A percentile compares a stretch with the other conserved stretches of the same genome.
phyloP scores from a whole-genome alignment of 2,888 invertebrate genomes.

The Chesias legatella region DNA sequence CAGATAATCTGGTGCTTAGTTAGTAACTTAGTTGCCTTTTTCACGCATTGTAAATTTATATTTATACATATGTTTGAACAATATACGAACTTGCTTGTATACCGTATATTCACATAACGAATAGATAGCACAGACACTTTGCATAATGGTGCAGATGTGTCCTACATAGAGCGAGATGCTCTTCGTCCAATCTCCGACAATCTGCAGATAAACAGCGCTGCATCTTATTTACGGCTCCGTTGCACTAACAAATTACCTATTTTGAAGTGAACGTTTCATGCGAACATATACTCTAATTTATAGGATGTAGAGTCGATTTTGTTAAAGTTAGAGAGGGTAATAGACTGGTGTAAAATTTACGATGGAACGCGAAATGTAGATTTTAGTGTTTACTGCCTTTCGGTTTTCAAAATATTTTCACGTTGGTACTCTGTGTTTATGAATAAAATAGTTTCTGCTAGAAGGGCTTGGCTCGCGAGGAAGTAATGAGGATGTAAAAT shows the following conservation, averaged over 20 bases:
- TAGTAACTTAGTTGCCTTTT: too few relatives aligned
- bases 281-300: conserved; percentile 14
- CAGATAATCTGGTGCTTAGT: too few relatives aligned
- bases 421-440: too few relatives aligned
- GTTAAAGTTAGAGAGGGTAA: neutral
- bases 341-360: conserved; percentile 14
- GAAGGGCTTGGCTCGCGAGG: too few relatives aligned
- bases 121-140: neutral
- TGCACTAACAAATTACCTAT: conserved; percentile 40
- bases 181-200: conserved; percentile 36
- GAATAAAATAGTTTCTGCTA: too few relatives aligned
- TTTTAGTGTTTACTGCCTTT: conserved; percentile 2
- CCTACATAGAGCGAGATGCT: conserved; percentile 29
- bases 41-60: too few relatives aligned
- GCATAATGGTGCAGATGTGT: conserved; percentile 15
- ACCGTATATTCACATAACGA: too few relatives aligned
- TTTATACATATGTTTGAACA: too few relatives aligned
- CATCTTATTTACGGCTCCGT: conserved; percentile 43
- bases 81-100: too few relatives aligned
- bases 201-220: conserved; percentile 40
- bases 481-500: too few relatives aligned
- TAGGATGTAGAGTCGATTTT: conserved; percentile 9
- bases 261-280: conserved; percentile 8
- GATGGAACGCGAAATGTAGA: conserved; percentile 11
- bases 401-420: conserved; percentile 1